phyloP scores from a whole-genome alignment of 2,888 invertebrate species.

The Noctua janthina region DNA sequence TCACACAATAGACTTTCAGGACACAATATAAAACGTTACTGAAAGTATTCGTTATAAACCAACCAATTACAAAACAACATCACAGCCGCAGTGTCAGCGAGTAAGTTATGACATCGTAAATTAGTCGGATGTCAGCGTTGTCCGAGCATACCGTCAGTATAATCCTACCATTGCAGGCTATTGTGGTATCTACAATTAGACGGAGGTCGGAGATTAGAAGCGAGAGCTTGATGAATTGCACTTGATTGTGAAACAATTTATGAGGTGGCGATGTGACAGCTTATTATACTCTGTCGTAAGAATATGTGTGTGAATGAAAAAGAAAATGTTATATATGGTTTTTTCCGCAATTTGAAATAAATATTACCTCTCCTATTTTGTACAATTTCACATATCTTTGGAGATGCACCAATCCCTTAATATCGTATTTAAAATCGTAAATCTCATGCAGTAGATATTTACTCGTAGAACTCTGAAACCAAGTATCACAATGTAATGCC shows the following conservation, averaged over 20 bases:
- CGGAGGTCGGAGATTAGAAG: slow-evolving; percentile 37
- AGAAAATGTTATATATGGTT: background rate
- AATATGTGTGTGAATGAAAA: background rate
- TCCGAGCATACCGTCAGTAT: slow-evolving; percentile 66
- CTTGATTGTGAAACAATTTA: slow-evolving; percentile 13
- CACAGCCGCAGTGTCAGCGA: slow-evolving; percentile 60
- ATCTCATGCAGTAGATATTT: background rate
- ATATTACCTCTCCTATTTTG: background rate
- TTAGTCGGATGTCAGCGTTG: slow-evolving; percentile 74
- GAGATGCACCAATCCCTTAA: background rate
- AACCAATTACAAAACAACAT: slow-evolving; percentile 49
- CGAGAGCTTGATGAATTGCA: slow-evolving; percentile 34
- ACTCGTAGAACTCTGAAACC: background rate
- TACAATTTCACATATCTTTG: background rate
- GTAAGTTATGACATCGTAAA: slow-evolving; percentile 80
- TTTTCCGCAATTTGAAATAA: background rate
- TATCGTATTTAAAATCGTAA: background rate
- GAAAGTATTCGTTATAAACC: slow-evolving; percentile 4
- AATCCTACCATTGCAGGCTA: slow-evolving; percentile 59
- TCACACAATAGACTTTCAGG: slow-evolving; percentile 28
- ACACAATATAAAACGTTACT: background rate
- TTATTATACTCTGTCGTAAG: background rate
- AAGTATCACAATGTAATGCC: background rate
- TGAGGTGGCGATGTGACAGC: background rate
- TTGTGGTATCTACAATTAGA: slow-evolving; percentile 16